Percentiles rank a stretch among this genome's conserved stretches.
Evolutionary conservation across 2,113 vertebrate species (phyloP).

Genomic region (Eclectus roratus): DNA sequence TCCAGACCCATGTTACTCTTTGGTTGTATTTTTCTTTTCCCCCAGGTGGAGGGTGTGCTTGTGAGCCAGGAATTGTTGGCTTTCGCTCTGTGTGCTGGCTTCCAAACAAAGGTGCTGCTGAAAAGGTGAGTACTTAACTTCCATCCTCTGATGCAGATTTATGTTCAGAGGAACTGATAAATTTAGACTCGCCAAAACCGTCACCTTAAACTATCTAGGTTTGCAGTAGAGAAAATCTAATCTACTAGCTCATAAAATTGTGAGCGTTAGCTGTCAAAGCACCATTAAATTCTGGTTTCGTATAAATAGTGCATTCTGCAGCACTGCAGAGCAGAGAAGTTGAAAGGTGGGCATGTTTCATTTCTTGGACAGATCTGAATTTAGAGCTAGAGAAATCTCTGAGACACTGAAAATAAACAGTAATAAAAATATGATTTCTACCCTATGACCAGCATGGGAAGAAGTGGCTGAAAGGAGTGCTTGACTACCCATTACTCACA

Average conservation of each 20-base stretch:
- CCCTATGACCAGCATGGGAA: background rate
- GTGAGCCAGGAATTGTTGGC: background rate
- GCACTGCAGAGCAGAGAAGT: background rate
- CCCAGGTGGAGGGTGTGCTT: background rate
- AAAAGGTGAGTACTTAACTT: constrained; percentile 38
- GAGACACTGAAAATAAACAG: background rate
- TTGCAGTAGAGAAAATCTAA: background rate
- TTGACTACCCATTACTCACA: background rate
- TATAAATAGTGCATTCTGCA: background rate
- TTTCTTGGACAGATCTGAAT: background rate
- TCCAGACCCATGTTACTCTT: background rate
- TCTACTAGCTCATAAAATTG: constrained; percentile 3
- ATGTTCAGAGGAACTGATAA: constrained; percentile 10
- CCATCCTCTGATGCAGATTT: constrained; percentile 27
- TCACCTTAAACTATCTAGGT: background rate
- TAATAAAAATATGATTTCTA: background rate
- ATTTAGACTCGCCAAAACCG: background rate
- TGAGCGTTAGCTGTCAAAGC: background rate
- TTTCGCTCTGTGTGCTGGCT: background rate
- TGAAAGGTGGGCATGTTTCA: background rate
- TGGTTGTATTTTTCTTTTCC: too few relatives aligned
- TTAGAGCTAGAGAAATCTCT: background rate
- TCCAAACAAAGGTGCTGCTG: constrained; percentile 40
- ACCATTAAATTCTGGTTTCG: background rate
- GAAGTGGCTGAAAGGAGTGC: background rate